phyloP scores from a whole-genome alignment of 2,113 vertebrate species.

The Entomyzon cyanotis region DNA sequence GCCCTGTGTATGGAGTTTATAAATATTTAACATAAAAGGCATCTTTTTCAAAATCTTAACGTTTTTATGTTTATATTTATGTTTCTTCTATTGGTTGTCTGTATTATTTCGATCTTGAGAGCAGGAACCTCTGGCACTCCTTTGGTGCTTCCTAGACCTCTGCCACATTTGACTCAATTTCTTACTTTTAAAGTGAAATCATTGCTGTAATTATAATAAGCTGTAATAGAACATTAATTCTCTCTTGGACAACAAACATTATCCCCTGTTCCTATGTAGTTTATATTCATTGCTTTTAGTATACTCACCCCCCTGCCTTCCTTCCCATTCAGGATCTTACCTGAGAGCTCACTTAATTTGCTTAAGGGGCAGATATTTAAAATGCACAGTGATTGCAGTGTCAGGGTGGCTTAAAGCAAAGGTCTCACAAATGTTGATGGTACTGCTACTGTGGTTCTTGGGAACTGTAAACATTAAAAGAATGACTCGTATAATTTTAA shows the following conservation, averaged over 20 bases:
- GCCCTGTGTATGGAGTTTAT: neutral
- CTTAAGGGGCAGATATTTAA: neutral
- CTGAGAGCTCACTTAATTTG: neutral
- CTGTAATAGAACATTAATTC: neutral
- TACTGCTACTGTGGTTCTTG: neutral
- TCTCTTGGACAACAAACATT: neutral
- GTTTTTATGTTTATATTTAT: neutral
- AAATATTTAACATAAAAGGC: neutral
- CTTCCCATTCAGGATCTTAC: neutral
- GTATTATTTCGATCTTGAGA: neutral
- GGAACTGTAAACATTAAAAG: neutral
- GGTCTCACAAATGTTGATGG: neutral
- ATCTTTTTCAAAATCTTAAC: neutral
- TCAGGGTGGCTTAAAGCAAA: neutral
- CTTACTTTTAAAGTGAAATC: neutral
- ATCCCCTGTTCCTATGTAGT: neutral
- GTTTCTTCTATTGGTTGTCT: neutral
- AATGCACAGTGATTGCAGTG: neutral
- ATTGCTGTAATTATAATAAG: neutral
- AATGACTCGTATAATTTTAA: neutral
- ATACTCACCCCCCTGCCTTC: neutral
- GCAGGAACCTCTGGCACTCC: neutral
- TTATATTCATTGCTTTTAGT: neutral
- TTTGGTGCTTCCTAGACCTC: neutral
- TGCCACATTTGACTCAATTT: neutral